phyloP scores from a whole-genome alignment of 2,113 vertebrate species.

The Sinocyclocheilus rhinocerous region DNA sequence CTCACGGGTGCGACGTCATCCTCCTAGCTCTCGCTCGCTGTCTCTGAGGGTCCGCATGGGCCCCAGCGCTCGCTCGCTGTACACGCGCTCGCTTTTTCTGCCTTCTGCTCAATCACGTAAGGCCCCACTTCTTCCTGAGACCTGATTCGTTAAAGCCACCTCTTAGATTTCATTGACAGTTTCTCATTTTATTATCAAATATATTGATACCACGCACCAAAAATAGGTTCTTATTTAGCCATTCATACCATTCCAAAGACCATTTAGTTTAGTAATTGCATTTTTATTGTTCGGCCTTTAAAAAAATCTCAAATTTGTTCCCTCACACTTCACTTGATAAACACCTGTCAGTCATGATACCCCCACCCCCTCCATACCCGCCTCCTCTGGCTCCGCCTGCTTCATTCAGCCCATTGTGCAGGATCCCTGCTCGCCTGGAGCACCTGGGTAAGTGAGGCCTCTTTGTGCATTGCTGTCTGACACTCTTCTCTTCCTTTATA shows the following conservation, averaged over 20 bases:
- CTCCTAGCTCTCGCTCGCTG: conserved; percentile 66
- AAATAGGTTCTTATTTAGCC: neutral
- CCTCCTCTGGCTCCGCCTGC: conserved; percentile 60
- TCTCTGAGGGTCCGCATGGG: conserved; percentile 73
- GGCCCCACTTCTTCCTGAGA: conserved; percentile 27
- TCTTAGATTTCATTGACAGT: neutral
- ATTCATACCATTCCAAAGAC: neutral
- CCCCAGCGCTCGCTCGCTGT: conserved; percentile 65
- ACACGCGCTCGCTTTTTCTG: conserved; percentile 72
- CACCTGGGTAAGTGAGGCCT: conserved; percentile 59
- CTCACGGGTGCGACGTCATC: conserved; percentile 59
- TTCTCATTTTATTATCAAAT: neutral
- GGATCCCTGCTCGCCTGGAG: conserved; percentile 57
- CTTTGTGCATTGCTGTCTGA: neutral
- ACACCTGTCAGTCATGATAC: conserved; percentile 70
- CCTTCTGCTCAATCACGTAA: conserved; percentile 72
- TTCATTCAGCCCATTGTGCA: conserved; percentile 37
- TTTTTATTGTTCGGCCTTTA: neutral
- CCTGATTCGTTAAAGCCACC: neutral
- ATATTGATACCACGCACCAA: no score
- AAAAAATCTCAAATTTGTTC: conserved; percentile 1
- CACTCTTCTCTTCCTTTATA: conserved; percentile 30
- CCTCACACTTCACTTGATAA: conserved; percentile 5
- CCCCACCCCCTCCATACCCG: conserved; percentile 73
- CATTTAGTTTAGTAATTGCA: neutral